Base-by-base conservation (phyloP, 2,113 vertebrate species). In the Lampris megalopsis region DNA sequence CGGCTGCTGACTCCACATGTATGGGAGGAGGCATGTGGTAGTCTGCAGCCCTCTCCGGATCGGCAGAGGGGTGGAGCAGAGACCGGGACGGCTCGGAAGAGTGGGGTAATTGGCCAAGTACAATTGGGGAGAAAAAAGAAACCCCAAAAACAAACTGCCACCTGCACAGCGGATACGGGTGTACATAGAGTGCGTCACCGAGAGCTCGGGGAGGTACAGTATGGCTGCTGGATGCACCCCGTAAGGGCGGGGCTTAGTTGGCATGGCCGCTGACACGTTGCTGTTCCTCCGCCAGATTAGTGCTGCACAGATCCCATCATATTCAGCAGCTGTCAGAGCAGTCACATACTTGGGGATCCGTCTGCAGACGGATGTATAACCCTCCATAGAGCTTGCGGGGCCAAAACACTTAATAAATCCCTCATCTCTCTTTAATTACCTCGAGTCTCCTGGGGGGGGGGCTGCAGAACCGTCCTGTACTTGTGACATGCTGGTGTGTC, bases 381-480 rank as follows among this genome's bases (percentile, higher is more conserved):
- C 80, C 40, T 65, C 81, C 42, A n/a, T 37, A 47, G 35, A 24
- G 42, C 37, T 35, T 70, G 77, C 80, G 53, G 82, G 86, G 82
- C 73, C 79, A 76, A 88, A 85, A 83, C 77, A 80, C 85, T 83
- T 88, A 90, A 90, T 88, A 89, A 91, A 89, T 89, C 87, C 80
- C 78, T 79, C 75, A 82, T 86, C 83, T 71, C 78, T 85, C 88
- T 87, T 89, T 92, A 92, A 93, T 92, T 91, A 93, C 81, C 75
- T 8, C 24, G 50, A 67, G 71, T 83, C 86, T 92, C 87, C 85
- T 88, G 80, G 66, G 85, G 79, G 91, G 88, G 24, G 83, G 86
- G 87, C 90, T 83, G 85, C 75, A 71, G 24, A 81, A 59, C 69
- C 84, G 81, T 77, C 72, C 77, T 86, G 88, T 90, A 87, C 86